A percentile compares a stretch with the other conserved stretches of the same genome.
These are phyloP conservation scores for Phenacoccus solenopsis DNA, from an alignment of 1,140 invertebrate species.

Conservation along the genomic window DNA sequence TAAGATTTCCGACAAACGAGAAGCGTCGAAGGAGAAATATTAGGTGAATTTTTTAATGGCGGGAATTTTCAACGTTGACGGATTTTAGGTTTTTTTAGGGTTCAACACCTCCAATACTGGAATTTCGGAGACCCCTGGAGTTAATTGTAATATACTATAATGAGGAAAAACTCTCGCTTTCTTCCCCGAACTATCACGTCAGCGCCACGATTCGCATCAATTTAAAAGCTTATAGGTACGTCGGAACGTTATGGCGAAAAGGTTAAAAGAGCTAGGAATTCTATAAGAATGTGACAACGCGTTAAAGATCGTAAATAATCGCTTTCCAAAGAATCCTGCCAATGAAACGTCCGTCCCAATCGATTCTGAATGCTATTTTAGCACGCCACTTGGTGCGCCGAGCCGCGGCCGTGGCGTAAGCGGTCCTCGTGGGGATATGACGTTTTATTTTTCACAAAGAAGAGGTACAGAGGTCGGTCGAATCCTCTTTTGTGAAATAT, in stretches of 20 bases:
- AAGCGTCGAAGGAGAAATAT: no score
- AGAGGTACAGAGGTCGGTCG: background rate
- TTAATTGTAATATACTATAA: no score
- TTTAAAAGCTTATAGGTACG: no score
- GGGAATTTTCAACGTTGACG: no score
- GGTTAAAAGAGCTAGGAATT: background rate
- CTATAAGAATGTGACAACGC: slow-evolving; percentile 14
- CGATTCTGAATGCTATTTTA: slow-evolving; percentile 15
- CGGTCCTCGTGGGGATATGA: slow-evolving; percentile 8
- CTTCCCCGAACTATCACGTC: no score
- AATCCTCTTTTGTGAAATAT: slow-evolving; percentile 10
- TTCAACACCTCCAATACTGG: no score
- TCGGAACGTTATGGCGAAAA: background rate
- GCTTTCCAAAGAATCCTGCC: slow-evolving; percentile 9
- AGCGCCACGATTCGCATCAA: no score
- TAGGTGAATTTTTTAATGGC: no score
- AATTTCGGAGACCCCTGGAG: no score
- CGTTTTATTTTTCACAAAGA: background rate
- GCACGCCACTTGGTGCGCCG: slow-evolving; percentile 6
- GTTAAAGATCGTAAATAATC: slow-evolving; percentile 17
- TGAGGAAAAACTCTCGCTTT: no score
- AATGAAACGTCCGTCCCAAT: background rate
- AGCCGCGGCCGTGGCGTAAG: background rate
- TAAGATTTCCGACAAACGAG: no score
- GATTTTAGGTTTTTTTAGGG: no score